Percentiles rank a stretch among this genome's conserved stretches.
Conservation (phyloP, 2,797 vertebrate species). For the Somateria mollissima region DNA sequence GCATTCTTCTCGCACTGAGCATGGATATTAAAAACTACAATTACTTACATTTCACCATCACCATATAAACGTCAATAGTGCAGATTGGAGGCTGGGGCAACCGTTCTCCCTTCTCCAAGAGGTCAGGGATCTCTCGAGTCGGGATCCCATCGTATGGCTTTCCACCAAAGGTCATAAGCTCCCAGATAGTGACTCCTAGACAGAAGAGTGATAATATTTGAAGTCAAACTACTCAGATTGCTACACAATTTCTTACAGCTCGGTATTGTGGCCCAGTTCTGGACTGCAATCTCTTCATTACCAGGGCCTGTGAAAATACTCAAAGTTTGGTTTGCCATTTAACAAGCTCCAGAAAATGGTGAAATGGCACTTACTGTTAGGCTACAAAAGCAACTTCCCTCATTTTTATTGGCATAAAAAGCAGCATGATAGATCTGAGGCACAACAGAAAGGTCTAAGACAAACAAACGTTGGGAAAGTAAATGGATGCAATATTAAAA, state of each 20-base stretch:
- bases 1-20: background rate
- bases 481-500: slow-evolving; percentile 12
- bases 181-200: slow-evolving; percentile 97
- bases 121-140: slow-evolving; percentile 94
- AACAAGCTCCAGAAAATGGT: background rate
- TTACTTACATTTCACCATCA: slow-evolving; percentile 97
- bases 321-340: background rate
- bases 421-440: background rate
- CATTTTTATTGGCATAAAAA: background rate
- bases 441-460: background rate
- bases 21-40: background rate
- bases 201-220: background rate
- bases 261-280: background rate
- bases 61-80: slow-evolving; percentile 99
- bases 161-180: slow-evolving; percentile 98
- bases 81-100: slow-evolving; percentile 95
- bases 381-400: background rate
- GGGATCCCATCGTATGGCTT: slow-evolving; percentile 96
- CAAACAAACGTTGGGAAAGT: background rate
- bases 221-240: background rate
- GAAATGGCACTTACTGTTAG: background rate
- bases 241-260: background rate
- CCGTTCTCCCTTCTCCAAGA: slow-evolving; percentile 96
- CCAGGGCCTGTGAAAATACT: background rate
- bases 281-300: background rate